These are phyloP conservation scores for Zaprionus davidi DNA, from an alignment of 1,140 invertebrate species.

Conservation along the genomic window DNA sequence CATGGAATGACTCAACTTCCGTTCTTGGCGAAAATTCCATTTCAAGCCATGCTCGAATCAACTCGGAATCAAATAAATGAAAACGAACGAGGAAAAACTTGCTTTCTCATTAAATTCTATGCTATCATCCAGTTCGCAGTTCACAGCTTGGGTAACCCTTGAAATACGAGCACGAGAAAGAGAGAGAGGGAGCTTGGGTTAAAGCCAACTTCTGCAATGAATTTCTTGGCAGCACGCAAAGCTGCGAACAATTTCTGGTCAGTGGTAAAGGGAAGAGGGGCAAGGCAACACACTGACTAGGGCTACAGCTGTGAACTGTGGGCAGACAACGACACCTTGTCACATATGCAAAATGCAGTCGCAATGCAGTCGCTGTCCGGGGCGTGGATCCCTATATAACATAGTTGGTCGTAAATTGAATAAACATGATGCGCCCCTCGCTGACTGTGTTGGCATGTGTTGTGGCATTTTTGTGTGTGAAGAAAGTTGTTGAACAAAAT, in stretches of 20 bases:
- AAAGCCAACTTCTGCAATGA: constrained; percentile 58
- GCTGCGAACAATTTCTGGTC: neutral
- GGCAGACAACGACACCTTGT: constrained; percentile 29
- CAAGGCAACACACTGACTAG: neutral
- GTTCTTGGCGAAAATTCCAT: constrained; percentile 53
- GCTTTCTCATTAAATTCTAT: constrained; percentile 56
- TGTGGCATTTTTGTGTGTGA: constrained; percentile 40
- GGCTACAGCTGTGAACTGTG: constrained; percentile 1
- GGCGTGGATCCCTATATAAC: constrained; percentile 9
- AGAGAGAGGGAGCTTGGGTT: constrained; percentile 38
- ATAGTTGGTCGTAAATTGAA: constrained; percentile 73
- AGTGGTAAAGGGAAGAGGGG: neutral
- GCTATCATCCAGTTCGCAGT: neutral
- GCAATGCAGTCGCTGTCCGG: constrained; percentile 30
- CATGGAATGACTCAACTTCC: constrained; percentile 56
- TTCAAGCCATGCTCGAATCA: constrained; percentile 46
- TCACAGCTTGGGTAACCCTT: constrained; percentile 10
- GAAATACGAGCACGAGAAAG: constrained; percentile 30
- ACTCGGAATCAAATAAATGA: constrained; percentile 59
- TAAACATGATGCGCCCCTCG: constrained; percentile 36
- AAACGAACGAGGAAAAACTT: constrained; percentile 53
- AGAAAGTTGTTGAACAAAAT: constrained; percentile 68
- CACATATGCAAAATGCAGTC: constrained; percentile 43
- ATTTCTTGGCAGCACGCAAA: constrained; percentile 49
- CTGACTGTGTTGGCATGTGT: constrained; percentile 46